Conservation (phyloP, 2,888 invertebrate genomes). For the Drosophila mercatorum region DNA sequence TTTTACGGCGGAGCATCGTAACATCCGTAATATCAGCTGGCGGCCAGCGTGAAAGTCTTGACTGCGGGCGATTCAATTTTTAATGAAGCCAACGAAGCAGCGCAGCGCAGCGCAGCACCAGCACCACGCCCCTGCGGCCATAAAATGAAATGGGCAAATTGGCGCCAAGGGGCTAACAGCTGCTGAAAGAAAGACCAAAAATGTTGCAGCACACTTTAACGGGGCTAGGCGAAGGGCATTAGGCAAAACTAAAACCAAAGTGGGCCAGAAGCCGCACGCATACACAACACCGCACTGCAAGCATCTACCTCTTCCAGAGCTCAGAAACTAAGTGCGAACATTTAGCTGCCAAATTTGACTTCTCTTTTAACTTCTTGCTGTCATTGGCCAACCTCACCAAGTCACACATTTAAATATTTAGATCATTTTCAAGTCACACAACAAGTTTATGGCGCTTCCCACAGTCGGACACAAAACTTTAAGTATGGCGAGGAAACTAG, state of each 20-base stretch:
- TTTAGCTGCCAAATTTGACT: constrained; percentile 7
- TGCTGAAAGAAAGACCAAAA: constrained; percentile 34
- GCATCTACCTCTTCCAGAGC: not conserved
- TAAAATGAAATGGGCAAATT: constrained; percentile 59
- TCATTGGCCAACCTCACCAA: not conserved
- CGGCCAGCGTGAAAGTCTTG: constrained; percentile 48
- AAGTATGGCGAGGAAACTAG: not conserved
- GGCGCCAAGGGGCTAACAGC: constrained; percentile 47
- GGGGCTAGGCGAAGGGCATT: constrained; percentile 41
- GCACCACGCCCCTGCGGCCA: constrained; percentile 36
- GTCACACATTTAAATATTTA: constrained; percentile 1
- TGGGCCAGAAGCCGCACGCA: constrained; percentile 5
- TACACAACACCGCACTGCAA: not conserved
- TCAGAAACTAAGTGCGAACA: not conserved
- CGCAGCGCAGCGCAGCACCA: not conserved
- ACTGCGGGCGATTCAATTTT: constrained; percentile 58
- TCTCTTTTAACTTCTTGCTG: constrained; percentile 5
- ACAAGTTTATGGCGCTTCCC: not conserved
- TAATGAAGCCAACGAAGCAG: constrained; percentile 52
- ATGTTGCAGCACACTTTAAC: constrained; percentile 52
- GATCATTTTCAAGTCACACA: not conserved
- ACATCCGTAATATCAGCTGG: constrained; percentile 37
- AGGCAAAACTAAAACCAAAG: constrained; percentile 47
- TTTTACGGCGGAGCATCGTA: constrained; percentile 14
- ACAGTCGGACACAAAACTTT: not conserved